A percentile compares a stretch with the other conserved stretches of the same genome.
phyloP scores from a whole-genome alignment of 1,140 invertebrate genomes.

The Brachionus koreanus region DNA sequence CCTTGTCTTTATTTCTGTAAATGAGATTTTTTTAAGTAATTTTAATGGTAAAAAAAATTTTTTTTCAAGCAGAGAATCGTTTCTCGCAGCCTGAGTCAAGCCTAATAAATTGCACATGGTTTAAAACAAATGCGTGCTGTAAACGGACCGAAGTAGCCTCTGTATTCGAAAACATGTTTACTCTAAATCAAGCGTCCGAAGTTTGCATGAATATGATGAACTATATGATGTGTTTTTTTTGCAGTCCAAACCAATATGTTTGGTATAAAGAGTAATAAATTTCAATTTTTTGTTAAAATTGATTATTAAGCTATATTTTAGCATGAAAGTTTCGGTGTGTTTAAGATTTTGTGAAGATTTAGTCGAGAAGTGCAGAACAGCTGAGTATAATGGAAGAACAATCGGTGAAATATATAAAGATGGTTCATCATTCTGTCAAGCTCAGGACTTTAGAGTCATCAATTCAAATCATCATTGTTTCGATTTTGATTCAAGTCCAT shows the following conservation, averaged over 20 bases:
- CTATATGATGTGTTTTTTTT: constrained; percentile 60
- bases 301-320: background rate
- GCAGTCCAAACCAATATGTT: constrained; percentile 56
- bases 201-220: constrained; percentile 55
- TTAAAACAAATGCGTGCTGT: constrained; percentile 55
- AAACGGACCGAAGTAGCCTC: constrained; percentile 59
- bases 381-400: constrained; percentile 51
- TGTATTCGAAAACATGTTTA: constrained; percentile 57
- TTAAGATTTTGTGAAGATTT: constrained; percentile 53
- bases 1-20: constrained; percentile 30
- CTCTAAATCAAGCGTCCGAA: constrained; percentile 51
- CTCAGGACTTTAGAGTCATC: constrained; percentile 55
- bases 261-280: constrained; percentile 55
- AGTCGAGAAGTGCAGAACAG: constrained; percentile 52
- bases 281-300: background rate
- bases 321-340: constrained; percentile 55
- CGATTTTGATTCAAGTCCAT: constrained; percentile 56
- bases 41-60: background rate
- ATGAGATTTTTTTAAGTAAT: background rate
- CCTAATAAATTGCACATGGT: constrained; percentile 59
- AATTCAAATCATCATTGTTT: constrained; percentile 54
- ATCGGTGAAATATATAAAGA: constrained; percentile 54
- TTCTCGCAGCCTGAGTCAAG: constrained; percentile 50
- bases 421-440: constrained; percentile 55
- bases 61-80: constrained; percentile 51